A percentile compares a stretch with the other conserved stretches of the same genome.
These are phyloP conservation scores for Acromyrmex echinatior DNA, from an alignment of 1,140 invertebrate species.

Conservation along the genomic window DNA sequence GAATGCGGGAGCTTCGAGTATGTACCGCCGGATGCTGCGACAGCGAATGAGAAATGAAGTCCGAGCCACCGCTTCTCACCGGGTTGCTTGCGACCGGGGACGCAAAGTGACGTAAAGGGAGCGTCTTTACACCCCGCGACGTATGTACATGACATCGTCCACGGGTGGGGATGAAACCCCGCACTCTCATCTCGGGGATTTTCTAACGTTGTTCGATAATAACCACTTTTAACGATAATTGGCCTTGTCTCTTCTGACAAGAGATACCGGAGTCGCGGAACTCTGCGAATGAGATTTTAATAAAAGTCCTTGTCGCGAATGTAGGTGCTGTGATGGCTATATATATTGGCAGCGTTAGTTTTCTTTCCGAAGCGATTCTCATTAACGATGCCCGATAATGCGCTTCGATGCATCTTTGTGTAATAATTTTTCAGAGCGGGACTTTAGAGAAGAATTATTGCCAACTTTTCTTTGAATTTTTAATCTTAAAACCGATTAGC, in stretches of 20 bases:
- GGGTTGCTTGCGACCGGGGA: neutral
- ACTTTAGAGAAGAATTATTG: neutral
- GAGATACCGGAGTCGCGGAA: conserved; percentile 5
- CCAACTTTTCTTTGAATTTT: neutral
- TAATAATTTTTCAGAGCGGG: neutral
- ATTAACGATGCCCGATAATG: conserved; percentile 25
- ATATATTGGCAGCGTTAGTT: conserved; percentile 1
- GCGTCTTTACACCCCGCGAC: conserved; percentile 6
- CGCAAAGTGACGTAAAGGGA: conserved; percentile 13
- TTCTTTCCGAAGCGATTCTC: conserved; percentile 16
- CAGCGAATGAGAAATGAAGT: conserved; percentile 55
- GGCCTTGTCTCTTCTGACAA: conserved; percentile 45
- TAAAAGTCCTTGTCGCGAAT: conserved; percentile 22
- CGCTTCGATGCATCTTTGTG: neutral
- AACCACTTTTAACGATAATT: conserved; percentile 53
- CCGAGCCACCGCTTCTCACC: conserved; percentile 34
- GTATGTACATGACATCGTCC: neutral
- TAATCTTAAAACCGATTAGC: neutral
- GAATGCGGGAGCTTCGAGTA: conserved; percentile 30
- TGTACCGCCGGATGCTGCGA: conserved; percentile 22
- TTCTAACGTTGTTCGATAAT: conserved; percentile 55
- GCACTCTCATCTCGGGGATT: conserved; percentile 32
- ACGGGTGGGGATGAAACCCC: neutral
- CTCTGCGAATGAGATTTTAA: conserved; percentile 35
- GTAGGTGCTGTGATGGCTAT: conserved; percentile 6